A percentile compares a stretch with the other conserved stretches of the same genome.
Evolutionary conservation across 2,113 vertebrate genomes (phyloP).

Genomic region (Scytalopus superciliaris): DNA sequence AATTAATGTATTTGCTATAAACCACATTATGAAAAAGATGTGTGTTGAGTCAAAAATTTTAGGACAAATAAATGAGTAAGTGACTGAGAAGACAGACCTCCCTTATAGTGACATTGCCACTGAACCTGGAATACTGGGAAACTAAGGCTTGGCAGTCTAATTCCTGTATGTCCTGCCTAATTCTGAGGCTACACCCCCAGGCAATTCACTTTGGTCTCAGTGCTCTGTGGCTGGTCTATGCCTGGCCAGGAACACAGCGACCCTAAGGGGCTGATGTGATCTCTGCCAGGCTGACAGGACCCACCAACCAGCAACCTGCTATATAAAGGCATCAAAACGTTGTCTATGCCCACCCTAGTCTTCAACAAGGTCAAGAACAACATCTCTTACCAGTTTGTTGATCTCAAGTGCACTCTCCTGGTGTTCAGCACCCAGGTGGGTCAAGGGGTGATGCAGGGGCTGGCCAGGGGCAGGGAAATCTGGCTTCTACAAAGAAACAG

Average conservation of each 20-base stretch:
- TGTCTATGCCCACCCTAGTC: background rate
- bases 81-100: background rate
- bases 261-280: background rate
- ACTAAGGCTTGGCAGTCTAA: background rate
- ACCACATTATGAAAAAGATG: background rate
- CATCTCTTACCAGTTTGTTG: constrained; percentile 80
- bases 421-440: constrained; percentile 73
- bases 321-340: background rate
- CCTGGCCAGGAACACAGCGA: background rate
- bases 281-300: background rate
- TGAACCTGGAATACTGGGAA: background rate
- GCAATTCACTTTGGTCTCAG: background rate
- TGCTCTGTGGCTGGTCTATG: background rate
- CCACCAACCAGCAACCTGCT: background rate
- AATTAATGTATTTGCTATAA: background rate
- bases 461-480: constrained; percentile 74
- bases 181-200: background rate
- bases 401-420: constrained; percentile 78
- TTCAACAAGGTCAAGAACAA: background rate
- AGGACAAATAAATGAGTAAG: background rate
- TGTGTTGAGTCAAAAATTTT: background rate
- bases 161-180: background rate
- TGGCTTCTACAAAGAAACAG: constrained; percentile 14
- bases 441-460: constrained; percentile 81
- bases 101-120: background rate